Evolutionary conservation across 1,140 invertebrate genomes (phyloP).

Genomic region (Tetragonula clypearis): DNA sequence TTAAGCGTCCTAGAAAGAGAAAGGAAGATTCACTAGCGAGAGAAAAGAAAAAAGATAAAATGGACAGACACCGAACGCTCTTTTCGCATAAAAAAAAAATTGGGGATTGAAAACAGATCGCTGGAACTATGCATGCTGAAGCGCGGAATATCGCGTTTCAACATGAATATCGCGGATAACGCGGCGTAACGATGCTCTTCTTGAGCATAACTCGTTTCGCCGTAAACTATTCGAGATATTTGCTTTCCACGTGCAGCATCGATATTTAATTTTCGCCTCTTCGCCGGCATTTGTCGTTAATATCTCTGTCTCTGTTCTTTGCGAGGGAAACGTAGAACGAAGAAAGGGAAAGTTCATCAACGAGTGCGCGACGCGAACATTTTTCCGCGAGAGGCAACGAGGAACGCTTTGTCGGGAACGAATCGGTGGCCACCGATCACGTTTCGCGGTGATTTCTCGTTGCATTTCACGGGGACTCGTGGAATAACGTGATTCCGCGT

Average conservation of each 20-base stretch:
- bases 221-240: constrained; percentile 15
- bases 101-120: constrained; percentile 21
- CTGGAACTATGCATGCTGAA: not conserved
- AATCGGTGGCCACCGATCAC: not conserved
- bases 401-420: not conserved
- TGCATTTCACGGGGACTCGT: not conserved
- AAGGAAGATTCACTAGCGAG: not conserved
- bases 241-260: not conserved
- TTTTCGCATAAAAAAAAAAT: not conserved
- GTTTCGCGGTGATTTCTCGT: not conserved
- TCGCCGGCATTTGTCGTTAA: not conserved
- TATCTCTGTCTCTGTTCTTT: too few relatives aligned
- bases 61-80: not conserved
- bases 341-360: not conserved
- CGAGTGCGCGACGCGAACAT: not conserved
- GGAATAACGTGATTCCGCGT: not conserved
- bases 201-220: constrained; percentile 4
- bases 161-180: not conserved
- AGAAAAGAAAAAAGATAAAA: too few relatives aligned
- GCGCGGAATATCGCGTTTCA: not conserved
- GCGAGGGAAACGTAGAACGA: not conserved
- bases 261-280: constrained; percentile 37
- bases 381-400: too few relatives aligned
- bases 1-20: too few relatives aligned
- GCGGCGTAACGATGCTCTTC: not conserved